Conservation (phyloP, 2,113 vertebrate genomes). For the Strigops habroptila region DNA sequence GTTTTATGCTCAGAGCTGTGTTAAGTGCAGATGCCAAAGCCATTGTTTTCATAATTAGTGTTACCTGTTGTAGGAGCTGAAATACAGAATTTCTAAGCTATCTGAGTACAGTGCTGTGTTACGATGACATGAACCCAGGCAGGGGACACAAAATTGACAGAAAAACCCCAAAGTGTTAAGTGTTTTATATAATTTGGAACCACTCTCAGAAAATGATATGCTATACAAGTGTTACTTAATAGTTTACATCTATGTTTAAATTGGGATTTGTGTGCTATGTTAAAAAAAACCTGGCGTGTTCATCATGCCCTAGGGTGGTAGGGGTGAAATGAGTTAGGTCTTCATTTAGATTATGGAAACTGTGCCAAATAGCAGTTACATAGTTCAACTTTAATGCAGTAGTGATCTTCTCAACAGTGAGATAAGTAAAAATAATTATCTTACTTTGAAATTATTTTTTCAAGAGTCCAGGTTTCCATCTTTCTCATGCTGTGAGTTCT, state of each 20-base stretch:
- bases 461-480: background rate
- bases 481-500: background rate
- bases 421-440: background rate
- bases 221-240: slow-evolving; percentile 18
- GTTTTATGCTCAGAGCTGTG: slow-evolving; percentile 25
- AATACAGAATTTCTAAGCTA: slow-evolving; percentile 32
- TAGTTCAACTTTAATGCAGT: background rate
- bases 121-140: background rate
- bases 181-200: slow-evolving; percentile 39
- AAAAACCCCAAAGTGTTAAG: background rate
- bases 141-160: background rate
- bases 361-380: background rate
- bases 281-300: background rate
- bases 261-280: background rate
- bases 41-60: slow-evolving; percentile 40
- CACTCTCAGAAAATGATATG: background rate
- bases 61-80: slow-evolving; percentile 32
- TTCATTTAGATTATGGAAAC: background rate
- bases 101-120: background rate
- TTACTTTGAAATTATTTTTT: background rate
- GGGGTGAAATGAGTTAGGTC: background rate
- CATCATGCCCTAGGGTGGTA: background rate
- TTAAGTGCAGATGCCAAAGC: slow-evolving; percentile 34
- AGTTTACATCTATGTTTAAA: slow-evolving; percentile 42
- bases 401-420: background rate